Evolutionary conservation across 2,888 invertebrate genomes (phyloP).

Genomic region (Conistra vaccinii): DNA sequence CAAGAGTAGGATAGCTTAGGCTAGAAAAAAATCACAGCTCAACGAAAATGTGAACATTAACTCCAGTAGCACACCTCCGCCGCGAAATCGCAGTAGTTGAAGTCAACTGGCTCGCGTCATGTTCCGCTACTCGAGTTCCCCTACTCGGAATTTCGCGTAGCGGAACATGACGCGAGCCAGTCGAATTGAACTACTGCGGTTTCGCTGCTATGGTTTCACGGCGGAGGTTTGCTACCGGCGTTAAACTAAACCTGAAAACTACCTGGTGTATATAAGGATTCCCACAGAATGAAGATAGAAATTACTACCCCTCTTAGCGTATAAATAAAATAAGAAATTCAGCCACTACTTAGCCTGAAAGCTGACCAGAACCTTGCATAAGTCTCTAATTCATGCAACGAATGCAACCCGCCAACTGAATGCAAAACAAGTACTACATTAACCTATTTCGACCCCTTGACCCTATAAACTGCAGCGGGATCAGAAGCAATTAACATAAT

Average conservation of each 20-base stretch:
- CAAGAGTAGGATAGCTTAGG: neutral
- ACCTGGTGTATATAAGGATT: neutral
- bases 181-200: too few species aligned
- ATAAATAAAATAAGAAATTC: conserved; percentile 36
- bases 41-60: neutral
- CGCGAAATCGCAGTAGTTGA: too few species aligned
- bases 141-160: too few species aligned
- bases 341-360: conserved; percentile 6
- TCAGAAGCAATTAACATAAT: conserved; percentile 26
- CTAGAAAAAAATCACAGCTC: neutral
- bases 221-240: too few species aligned
- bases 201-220: too few species aligned
- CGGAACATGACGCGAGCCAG: too few species aligned
- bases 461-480: conserved; percentile 40
- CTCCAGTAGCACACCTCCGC: too few species aligned
- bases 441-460: conserved; percentile 63
- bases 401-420: conserved; percentile 36
- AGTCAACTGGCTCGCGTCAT: too few species aligned
- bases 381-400: conserved; percentile 49
- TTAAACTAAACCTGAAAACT: neutral
- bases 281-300: neutral
- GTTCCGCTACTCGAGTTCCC: too few species aligned
- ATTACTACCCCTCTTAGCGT: neutral
- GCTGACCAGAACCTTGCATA: conserved; percentile 10
- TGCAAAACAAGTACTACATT: conserved; percentile 60